Evolutionary conservation across 53 echinoderm and acorn worm genomes (phyloP).

Genomic region (Patiria pectinifera): DNA sequence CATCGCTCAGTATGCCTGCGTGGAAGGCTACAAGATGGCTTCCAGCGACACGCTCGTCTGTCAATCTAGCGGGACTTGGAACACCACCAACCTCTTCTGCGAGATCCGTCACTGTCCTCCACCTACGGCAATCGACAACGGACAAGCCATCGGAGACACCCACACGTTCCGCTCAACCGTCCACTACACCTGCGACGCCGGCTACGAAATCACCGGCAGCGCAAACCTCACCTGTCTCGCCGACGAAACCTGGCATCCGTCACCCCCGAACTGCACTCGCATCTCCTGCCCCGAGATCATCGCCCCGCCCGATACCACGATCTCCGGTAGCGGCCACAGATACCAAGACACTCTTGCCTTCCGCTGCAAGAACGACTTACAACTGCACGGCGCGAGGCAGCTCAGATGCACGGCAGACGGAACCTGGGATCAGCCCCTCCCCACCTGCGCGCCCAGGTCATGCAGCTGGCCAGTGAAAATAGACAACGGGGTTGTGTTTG

Average conservation of each 20-base stretch:
- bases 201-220: slow-evolving; percentile 63
- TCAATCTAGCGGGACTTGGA: slow-evolving; percentile 74
- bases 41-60: slow-evolving; percentile 63
- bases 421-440: slow-evolving; percentile 69
- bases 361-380: slow-evolving; percentile 32
- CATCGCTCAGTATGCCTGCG: slow-evolving; percentile 56
- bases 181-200: slow-evolving; percentile 68
- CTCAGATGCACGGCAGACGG: slow-evolving; percentile 72
- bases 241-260: slow-evolving; percentile 63
- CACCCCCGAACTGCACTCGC: slow-evolving; percentile 60
- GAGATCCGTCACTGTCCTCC: slow-evolving; percentile 60
- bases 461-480: slow-evolving; percentile 60
- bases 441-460: slow-evolving; percentile 61
- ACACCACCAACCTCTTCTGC: slow-evolving; percentile 55
- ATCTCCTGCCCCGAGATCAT: slow-evolving; percentile 57
- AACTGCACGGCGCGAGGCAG: slow-evolving; percentile 36
- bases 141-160: slow-evolving; percentile 22
- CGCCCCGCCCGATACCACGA: slow-evolving; percentile 9
- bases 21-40: slow-evolving; percentile 63
- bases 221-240: slow-evolving; percentile 33
- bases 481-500: slow-evolving; percentile 57
- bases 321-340: slow-evolving; percentile 11
- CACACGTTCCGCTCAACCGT: slow-evolving; percentile 30
- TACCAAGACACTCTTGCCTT: slow-evolving; percentile 65
- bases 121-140: slow-evolving; percentile 65